Evolutionary conservation across 2,888 invertebrate genomes (phyloP).

Genomic region (Dastarcus helophoroides): DNA sequence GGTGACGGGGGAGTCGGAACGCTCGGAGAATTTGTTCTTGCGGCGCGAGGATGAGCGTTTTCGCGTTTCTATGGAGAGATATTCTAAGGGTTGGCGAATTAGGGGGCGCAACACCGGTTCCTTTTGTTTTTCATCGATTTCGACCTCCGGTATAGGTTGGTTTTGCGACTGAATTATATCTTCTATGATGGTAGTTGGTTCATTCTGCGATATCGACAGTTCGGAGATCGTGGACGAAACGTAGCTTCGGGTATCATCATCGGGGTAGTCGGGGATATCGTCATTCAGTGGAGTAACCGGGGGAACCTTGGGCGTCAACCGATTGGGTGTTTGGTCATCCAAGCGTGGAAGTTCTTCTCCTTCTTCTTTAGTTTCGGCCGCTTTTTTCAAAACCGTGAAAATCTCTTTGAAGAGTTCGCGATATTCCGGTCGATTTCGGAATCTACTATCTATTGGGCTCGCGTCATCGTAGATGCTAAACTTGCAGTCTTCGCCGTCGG

Average conservation of each 20-base stretch:
- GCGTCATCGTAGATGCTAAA: slow-evolving; percentile 73
- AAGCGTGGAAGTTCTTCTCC: slow-evolving; percentile 62
- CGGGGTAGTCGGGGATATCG: slow-evolving; percentile 43
- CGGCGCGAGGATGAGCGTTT: slow-evolving; percentile 53
- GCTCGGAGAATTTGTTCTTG: slow-evolving; percentile 49
- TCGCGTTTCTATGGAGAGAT: slow-evolving; percentile 52
- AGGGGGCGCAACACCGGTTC: slow-evolving; percentile 50
- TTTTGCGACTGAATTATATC: slow-evolving; percentile 39
- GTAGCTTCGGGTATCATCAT: slow-evolving; percentile 64
- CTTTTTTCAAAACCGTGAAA: slow-evolving; percentile 70
- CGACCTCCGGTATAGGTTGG: slow-evolving; percentile 29
- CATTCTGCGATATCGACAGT: slow-evolving; percentile 57
- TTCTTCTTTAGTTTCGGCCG: slow-evolving; percentile 72
- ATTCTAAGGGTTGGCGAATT: slow-evolving; percentile 64
- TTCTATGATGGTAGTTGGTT: slow-evolving; percentile 48
- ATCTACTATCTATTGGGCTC: slow-evolving; percentile 68
- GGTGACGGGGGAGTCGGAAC: slow-evolving; percentile 58
- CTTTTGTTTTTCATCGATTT: slow-evolving; percentile 31
- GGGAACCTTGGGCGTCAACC: slow-evolving; percentile 43
- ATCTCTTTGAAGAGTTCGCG: slow-evolving; percentile 73
- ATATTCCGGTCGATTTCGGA: slow-evolving; percentile 73
- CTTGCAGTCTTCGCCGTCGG: slow-evolving; percentile 74
- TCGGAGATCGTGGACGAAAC: slow-evolving; percentile 66
- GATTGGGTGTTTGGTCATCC: slow-evolving; percentile 47
- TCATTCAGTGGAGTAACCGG: slow-evolving; percentile 59